Base-by-base conservation (phyloP, 2,797 vertebrate species). In the Tachyglossus aculeatus region DNA sequence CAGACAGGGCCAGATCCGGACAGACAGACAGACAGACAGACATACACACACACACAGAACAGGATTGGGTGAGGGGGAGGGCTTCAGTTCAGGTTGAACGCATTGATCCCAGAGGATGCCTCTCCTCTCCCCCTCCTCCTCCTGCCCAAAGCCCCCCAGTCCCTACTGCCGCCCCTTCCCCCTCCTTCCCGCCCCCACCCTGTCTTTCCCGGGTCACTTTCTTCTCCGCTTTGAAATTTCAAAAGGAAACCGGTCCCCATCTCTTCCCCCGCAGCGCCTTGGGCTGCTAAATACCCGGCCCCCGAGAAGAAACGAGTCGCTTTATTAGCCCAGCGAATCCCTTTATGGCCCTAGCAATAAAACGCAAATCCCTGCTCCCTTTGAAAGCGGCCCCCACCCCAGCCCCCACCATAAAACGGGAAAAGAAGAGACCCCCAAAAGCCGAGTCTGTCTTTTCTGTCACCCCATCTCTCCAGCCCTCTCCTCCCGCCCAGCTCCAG, bases 291-390 rank as follows among this genome's bases (percentile, higher is more conserved):
- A 74, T 43, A 43, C 48, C 40, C 29, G 7, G 51, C 32, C 57
- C n/a, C 11, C 41, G 36, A 21, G 76, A 33, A 29, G 45, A 50
- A 3, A 75, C 64, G 34, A 57, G 50, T 69, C 37, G 63, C 22
- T 77, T 83, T 77, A 83, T 64, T 32, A 74, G 81, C 71, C 1
- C 0, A 39, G 63, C n/a, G 55, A 66, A 60, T 64, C 70, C 24
- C 69, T 84, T 86, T 79, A 84, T 67, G 77, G 65, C 71, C 69
- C 1, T 3, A 39, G 64, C 67, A 32, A 48, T 81, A 82, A 86
- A 84, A 72, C 60, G 71, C 72, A 72, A 62, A 74, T 65, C 80
- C 72, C 71, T 5, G 24, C 22, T 36, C 76, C 27, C 77, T 74
- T 58, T 67, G 77, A 84, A 74, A 57, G 74, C 50, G 71, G 71